Conservation (phyloP, 2,797 vertebrate species). For the Bothrops alternatus region DNA sequence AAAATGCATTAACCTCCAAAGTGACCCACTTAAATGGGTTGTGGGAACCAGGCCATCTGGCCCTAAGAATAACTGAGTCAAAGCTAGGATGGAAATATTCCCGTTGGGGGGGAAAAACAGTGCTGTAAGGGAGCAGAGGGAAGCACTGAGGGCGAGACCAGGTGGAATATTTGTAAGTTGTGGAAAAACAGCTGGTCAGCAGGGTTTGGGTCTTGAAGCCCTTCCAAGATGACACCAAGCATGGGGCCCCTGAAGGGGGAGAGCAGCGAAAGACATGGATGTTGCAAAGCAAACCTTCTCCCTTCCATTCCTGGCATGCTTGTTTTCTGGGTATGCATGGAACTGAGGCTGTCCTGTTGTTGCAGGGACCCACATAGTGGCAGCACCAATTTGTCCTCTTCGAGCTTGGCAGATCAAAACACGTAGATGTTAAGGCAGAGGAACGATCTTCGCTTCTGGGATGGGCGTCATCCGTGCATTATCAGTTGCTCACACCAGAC, state of each 20-base stretch:
- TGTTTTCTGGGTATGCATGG: conserved; percentile 74
- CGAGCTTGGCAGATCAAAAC: conserved; percentile 80
- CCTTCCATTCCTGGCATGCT: conserved; percentile 71
- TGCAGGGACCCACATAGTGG: conserved; percentile 74
- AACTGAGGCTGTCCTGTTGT: conserved; percentile 64
- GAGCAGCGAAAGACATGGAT: neutral
- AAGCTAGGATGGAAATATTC: neutral
- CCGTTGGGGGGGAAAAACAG: rapidly evolving
- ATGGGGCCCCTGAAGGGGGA: neutral
- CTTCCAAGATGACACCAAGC: neutral
- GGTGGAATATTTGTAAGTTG: too few species aligned
- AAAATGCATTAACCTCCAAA: neutral
- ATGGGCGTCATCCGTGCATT: conserved; percentile 75
- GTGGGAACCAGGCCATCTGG: neutral
- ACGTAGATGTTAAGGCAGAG: conserved; percentile 20
- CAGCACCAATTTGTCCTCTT: conserved; percentile 79
- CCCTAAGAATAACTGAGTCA: neutral
- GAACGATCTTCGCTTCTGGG: conserved; percentile 77
- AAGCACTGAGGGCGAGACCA: neutral
- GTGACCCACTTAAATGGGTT: neutral
- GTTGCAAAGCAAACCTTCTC: conserved; percentile 21
- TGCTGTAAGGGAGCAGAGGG: too few species aligned
- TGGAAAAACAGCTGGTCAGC: neutral
- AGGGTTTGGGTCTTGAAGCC: too few species aligned
- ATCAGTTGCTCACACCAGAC: conserved; percentile 79